These are phyloP conservation scores for Cataglyphis altisquamis DNA, from an alignment of 2,888 invertebrate species.

Conservation along the genomic window DNA sequence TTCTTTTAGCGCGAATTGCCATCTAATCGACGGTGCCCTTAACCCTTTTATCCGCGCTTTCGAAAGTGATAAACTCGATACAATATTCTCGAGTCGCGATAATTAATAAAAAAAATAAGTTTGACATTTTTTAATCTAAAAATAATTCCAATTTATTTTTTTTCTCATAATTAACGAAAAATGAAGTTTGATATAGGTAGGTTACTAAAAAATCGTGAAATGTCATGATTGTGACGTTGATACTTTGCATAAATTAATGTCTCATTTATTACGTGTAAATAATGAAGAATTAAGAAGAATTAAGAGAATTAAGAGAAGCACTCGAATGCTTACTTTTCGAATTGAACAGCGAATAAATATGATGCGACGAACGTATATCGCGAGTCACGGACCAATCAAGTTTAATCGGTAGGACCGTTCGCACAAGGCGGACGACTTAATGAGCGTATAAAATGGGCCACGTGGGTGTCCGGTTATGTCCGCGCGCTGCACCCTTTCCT, in stretches of 20 bases:
- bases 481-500: slow-evolving; percentile 57
- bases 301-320: too few relatives aligned
- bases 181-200: background rate
- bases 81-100: too few relatives aligned
- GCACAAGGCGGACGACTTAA: slow-evolving; percentile 74
- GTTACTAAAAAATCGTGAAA: background rate
- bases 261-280: background rate
- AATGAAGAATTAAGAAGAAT: background rate
- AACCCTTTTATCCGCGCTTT: slow-evolving; percentile 16
- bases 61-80: background rate
- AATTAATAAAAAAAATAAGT: background rate
- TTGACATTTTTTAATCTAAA: background rate
- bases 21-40: slow-evolving; percentile 33
- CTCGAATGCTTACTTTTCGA: background rate
- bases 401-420: slow-evolving; percentile 74
- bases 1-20: slow-evolving; percentile 55
- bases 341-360: slow-evolving; percentile 4
- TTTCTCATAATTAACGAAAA: background rate
- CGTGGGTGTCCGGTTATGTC: slow-evolving; percentile 71
- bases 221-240: background rate
- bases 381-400: slow-evolving; percentile 72
- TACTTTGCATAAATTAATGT: background rate
- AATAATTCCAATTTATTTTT: background rate
- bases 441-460: slow-evolving; percentile 72
- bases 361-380: background rate